These are phyloP conservation scores for Callyntrura guangdongensis DNA, from an alignment of 2,888 invertebrate genomes.

Conservation along the genomic window DNA sequence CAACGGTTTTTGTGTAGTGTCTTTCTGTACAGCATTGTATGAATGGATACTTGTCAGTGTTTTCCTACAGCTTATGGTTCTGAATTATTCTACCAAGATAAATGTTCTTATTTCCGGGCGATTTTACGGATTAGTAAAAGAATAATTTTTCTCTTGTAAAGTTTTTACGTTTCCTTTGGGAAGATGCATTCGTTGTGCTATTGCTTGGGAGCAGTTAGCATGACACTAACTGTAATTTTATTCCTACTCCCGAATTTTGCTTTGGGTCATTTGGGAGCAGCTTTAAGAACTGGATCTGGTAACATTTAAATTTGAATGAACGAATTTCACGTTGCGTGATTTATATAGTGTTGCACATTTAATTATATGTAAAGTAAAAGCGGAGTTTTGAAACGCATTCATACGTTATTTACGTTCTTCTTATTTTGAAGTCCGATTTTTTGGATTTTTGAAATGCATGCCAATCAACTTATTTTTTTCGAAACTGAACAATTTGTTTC, in stretches of 20 bases:
- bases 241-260: conserved; percentile 40
- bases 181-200: no score
- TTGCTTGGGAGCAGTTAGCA: no score
- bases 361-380: conserved; percentile 16
- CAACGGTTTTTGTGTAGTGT: conserved; percentile 6
- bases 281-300: conserved; percentile 68
- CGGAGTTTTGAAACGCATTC: neutral
- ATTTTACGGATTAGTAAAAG: no score
- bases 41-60: no score
- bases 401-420: neutral
- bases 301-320: neutral
- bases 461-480: neutral
- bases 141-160: neutral
- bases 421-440: neutral
- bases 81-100: no score
- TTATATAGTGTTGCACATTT: neutral
- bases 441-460: conserved; percentile 12
- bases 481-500: conserved; percentile 8
- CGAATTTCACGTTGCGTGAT: neutral
- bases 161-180: neutral
- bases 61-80: no score
- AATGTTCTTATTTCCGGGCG: no score
- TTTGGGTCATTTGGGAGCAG: conserved; percentile 64
- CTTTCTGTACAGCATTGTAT: no score
- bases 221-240: neutral